A percentile compares a stretch with the other conserved stretches of the same genome.
Evolutionary conservation across 2,888 invertebrate species (phyloP).

Genomic region (Lomographa bimaculata): DNA sequence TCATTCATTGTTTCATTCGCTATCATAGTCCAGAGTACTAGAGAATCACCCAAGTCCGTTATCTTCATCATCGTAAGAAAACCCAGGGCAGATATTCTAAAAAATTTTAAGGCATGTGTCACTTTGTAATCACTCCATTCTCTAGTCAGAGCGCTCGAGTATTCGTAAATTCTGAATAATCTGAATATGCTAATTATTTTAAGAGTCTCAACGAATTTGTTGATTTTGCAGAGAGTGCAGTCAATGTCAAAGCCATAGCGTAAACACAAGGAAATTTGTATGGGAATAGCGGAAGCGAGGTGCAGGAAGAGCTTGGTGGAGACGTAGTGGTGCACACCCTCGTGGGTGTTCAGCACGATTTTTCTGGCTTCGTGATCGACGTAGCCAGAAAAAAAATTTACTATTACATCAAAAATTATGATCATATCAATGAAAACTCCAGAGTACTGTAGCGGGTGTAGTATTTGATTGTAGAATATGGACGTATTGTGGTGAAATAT

Average conservation of each 20-base stretch:
- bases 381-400: slow-evolving; percentile 41
- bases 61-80: slow-evolving; percentile 37
- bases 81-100: slow-evolving; percentile 39
- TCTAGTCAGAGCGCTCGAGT: slow-evolving; percentile 31
- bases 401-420: slow-evolving; percentile 35
- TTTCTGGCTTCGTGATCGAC: slow-evolving; percentile 28
- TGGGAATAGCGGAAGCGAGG: slow-evolving; percentile 38
- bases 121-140: slow-evolving; percentile 21
- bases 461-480: slow-evolving; percentile 22
- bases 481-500: slow-evolving; percentile 38
- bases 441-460: slow-evolving; percentile 21
- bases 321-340: slow-evolving; percentile 35
- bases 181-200: slow-evolving; percentile 33
- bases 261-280: slow-evolving; percentile 38
- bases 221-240: slow-evolving; percentile 36
- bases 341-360: slow-evolving; percentile 33
- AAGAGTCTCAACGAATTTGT: slow-evolving; percentile 32
- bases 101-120: slow-evolving; percentile 31
- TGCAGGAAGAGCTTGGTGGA: slow-evolving; percentile 44
- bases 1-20: slow-evolving; percentile 8
- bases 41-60: slow-evolving; percentile 30
- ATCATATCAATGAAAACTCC: slow-evolving; percentile 33
- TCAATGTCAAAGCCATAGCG: slow-evolving; percentile 35
- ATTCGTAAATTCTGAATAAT: slow-evolving; percentile 37
- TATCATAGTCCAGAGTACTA: slow-evolving; percentile 30